Base-by-base conservation (phyloP, 2,888 invertebrate species). In the Acrobeloides nanus region DNA sequence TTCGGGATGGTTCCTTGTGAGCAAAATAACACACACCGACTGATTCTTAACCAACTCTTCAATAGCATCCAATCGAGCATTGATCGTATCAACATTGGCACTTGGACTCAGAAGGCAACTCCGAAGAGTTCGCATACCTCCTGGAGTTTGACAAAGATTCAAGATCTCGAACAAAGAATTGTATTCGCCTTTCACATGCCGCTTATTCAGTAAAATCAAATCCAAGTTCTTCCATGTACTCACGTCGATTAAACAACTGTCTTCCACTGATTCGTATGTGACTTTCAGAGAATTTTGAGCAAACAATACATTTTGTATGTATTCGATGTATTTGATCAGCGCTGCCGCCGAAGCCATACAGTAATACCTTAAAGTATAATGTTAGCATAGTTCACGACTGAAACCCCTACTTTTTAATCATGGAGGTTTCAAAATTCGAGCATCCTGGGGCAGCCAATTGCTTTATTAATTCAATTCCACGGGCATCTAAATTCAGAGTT, bases 311-410 rank as follows among this genome's bases (percentile, higher is more conserved):
- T 83, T 84, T 64, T 86, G 83, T 47, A 83, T 82, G 61, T 82
- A 82, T 75, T 89, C 87, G 1, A 87, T 81, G 74, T 89, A 89
- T 68, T 84, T 85, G 4, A 90, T 72, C 3, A 90, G 79, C 3
- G 88, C 89, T 15, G 86, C 82, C n/a, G 83, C 82, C 1, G 89
- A 84, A 8, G 89, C 83, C 43, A 90, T 74, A 12, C 87, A 85
- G 72, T 89, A 89, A 74, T 86, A 87, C 69, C 87, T 89, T 72
- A 31, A 64, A 31, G n/a, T n/a, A n/a, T 20, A 1, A 24, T 20
- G n/a, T n/a, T n/a, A n/a, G n/a, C n/a, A n/a, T n/a, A n/a, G n/a
- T n/a, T n/a, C n/a, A n/a, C n/a, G n/a, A n/a, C n/a, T n/a, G n/a
- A n/a, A n/a, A n/a, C n/a, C n/a, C 43, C 1, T 32, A 58, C 52